A percentile compares a stretch with the other conserved stretches of the same genome.
phyloP scores from a whole-genome alignment of 2,113 vertebrate genomes.

The Sakesphorus luctuosus region DNA sequence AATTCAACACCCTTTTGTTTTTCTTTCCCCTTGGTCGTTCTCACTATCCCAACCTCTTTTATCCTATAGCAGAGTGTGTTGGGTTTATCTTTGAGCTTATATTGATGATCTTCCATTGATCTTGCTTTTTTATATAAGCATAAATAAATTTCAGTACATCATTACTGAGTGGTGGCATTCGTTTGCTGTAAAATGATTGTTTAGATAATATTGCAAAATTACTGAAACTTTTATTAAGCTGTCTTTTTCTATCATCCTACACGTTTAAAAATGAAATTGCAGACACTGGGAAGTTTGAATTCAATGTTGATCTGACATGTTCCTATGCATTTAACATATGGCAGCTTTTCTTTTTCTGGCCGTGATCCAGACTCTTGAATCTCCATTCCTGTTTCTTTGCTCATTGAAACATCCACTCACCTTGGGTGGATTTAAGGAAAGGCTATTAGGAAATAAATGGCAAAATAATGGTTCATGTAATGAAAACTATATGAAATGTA shows the following conservation, averaged over 20 bases:
- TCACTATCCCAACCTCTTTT: neutral
- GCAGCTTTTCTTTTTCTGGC: slow-evolving; percentile 21
- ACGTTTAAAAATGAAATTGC: slow-evolving; percentile 5
- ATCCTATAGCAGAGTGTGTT: neutral
- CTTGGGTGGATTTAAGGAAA: neutral
- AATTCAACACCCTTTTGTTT: neutral
- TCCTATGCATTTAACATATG: slow-evolving; percentile 14
- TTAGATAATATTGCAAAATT: neutral
- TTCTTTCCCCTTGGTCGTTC: neutral
- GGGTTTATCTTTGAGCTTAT: neutral
- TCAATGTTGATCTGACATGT: neutral
- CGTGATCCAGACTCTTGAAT: neutral
- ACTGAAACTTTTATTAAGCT: neutral
- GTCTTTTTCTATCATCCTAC: neutral
- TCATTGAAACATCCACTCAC: neutral
- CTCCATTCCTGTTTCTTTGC: neutral
- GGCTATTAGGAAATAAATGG: neutral
- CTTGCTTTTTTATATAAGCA: neutral
- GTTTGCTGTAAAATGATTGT: neutral
- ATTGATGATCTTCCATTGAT: neutral
- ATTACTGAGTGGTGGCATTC: neutral
- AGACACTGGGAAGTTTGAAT: neutral
- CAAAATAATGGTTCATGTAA: slow-evolving; percentile 10
- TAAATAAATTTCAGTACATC: neutral
- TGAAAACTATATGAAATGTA: neutral